These are phyloP conservation scores for Trematomus loennbergii DNA, from an alignment of 2,113 vertebrate genomes.

Conservation along the genomic window DNA sequence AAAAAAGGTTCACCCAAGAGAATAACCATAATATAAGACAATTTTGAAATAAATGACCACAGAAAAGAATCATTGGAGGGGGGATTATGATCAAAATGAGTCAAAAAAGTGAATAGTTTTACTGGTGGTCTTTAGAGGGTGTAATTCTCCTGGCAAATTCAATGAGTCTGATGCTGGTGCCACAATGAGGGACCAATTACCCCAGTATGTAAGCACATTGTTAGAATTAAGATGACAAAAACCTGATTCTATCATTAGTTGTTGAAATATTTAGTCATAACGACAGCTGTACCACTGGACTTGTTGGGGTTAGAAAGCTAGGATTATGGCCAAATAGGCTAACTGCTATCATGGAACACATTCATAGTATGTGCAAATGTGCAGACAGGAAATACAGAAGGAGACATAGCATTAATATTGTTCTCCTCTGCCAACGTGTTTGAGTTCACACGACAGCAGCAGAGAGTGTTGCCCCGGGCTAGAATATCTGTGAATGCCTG, in stretches of 20 bases:
- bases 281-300: not conserved
- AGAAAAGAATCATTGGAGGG: not conserved
- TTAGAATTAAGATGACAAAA: not conserved
- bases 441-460: slow-evolving; percentile 31
- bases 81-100: too few species aligned
- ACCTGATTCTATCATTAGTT: not conserved
- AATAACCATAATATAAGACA: not conserved
- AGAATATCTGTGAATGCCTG: slow-evolving; percentile 29
- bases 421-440: not conserved
- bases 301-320: not conserved
- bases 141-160: not conserved
- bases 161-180: not conserved
- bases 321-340: not conserved
- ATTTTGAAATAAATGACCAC: not conserved
- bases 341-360: not conserved
- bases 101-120: not conserved
- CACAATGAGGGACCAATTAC: too few species aligned
- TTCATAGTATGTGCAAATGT: not conserved
- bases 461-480: slow-evolving; percentile 36
- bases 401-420: not conserved
- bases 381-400: not conserved
- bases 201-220: not conserved
- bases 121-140: not conserved
- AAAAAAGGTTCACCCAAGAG: not conserved
- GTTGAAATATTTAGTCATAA: not conserved